A percentile compares a stretch with the other conserved stretches of the same genome.
phyloP scores from a whole-genome alignment of 1,140 invertebrate genomes.

The Brachionus angularis region DNA sequence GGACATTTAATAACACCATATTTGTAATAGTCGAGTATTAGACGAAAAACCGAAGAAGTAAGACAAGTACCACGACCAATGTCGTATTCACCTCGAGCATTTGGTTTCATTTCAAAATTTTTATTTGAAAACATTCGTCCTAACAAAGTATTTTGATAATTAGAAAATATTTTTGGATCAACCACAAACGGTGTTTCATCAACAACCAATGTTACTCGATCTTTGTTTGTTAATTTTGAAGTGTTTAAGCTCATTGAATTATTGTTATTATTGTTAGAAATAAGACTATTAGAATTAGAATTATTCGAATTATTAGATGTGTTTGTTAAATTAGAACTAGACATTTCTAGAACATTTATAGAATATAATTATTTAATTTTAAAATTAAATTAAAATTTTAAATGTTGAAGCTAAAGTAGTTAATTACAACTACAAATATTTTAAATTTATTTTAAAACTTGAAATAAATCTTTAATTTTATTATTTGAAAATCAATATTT shows the following conservation, averaged over 20 bases:
- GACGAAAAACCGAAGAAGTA: slow-evolving; percentile 82
- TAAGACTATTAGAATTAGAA: too few species aligned
- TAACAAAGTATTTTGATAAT: slow-evolving; percentile 85
- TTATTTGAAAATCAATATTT: too few species aligned
- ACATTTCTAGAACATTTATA: too few species aligned
- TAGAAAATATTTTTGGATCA: slow-evolving; percentile 81
- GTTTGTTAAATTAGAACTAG: too few species aligned
- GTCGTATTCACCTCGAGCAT: slow-evolving; percentile 92
- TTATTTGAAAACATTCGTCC: slow-evolving; percentile 95
- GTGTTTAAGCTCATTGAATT: background rate
- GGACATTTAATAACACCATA: slow-evolving; percentile 81
- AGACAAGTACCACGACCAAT: slow-evolving; percentile 88
- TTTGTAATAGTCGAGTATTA: slow-evolving; percentile 92
- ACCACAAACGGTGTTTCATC: slow-evolving; percentile 87
- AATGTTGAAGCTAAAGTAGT: too few species aligned
- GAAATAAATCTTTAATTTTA: too few species aligned
- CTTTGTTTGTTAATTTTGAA: background rate
- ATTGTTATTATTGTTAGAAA: background rate
- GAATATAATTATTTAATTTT: too few species aligned
- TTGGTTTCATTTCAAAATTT: slow-evolving; percentile 75
- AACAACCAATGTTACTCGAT: slow-evolving; percentile 74
- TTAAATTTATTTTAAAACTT: too few species aligned
- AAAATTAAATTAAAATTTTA: too few species aligned
- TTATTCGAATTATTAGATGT: too few species aligned
- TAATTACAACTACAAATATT: too few species aligned